A percentile compares a stretch with the other conserved stretches of the same genome.
phyloP scores from a whole-genome alignment of 2,888 invertebrate genomes.

The Galeopsomyia nigrocyanea region DNA sequence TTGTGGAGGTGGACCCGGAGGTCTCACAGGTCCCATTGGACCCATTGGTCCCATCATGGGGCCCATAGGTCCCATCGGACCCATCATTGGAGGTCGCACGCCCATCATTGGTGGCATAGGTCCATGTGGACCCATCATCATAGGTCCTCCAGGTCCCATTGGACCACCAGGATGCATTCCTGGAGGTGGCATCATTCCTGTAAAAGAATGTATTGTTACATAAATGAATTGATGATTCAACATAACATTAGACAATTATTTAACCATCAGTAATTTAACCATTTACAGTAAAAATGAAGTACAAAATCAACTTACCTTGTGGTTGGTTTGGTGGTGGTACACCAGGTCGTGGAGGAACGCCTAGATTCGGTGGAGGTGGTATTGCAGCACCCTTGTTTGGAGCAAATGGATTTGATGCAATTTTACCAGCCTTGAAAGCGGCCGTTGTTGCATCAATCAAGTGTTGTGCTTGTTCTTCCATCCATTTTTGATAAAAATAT shows the following conservation, averaged over 20 bases:
- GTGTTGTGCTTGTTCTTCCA: constrained; percentile 99
- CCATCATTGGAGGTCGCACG: constrained; percentile 86
- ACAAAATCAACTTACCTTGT: constrained; percentile 67
- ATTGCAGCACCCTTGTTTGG: constrained; percentile 82
- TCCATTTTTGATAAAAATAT: constrained; percentile 99
- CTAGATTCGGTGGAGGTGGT: constrained; percentile 80
- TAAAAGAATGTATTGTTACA: constrained; percentile 13
- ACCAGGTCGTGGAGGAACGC: constrained; percentile 63
- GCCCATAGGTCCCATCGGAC: constrained; percentile 83
- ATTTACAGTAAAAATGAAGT: not conserved
- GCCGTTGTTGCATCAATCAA: constrained; percentile 98
- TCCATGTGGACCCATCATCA: constrained; percentile 74
- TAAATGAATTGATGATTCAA: too few relatives aligned
- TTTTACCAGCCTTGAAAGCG: constrained; percentile 97
- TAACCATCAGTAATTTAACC: too few relatives aligned
- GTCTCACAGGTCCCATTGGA: constrained; percentile 81
- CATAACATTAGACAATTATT: too few relatives aligned
- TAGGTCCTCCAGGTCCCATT: constrained; percentile 67
- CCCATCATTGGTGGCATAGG: constrained; percentile 84
- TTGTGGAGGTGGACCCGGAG: constrained; percentile 77
- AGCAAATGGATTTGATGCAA: constrained; percentile 91
- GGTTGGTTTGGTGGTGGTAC: constrained; percentile 76
- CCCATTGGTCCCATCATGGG: constrained; percentile 76
- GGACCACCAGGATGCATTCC: constrained; percentile 71
- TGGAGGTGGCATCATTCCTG: constrained; percentile 71